Evolutionary conservation across 1,140 invertebrate species (phyloP), one percentile per base, ranked within the genome.

Genomic region (Drosophila azteca): DNA sequence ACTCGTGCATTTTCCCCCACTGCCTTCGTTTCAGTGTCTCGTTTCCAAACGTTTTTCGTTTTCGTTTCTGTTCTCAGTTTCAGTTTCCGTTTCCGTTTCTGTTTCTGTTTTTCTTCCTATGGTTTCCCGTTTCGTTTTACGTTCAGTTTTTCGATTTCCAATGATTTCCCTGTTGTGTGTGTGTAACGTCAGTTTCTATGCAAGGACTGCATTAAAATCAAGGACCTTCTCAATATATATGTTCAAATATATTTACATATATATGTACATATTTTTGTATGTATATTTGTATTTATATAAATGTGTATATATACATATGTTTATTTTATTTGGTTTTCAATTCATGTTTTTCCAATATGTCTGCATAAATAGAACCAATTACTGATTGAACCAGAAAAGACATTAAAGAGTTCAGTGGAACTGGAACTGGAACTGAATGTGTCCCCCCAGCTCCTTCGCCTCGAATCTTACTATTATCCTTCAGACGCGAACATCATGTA

Each of bases 191-290:
- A 39, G 13, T 39, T 1, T 39, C 11, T 11, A 39, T 39, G 35
- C 11, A 39, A 39, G 35, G 67, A 69, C 64, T 77, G 65, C 57
- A 64, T 60, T 35, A 76, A 78, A 52, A 78, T 64, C 75, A 78
- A 78, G 75, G 75, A 64, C 75, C 75, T 69, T 78, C 75, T 78
- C 75, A 78, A 78, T 75, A 76, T 54, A 58, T 22, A 53, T 58
- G 35, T 39, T 22, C 24, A 53, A 41, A 20, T 35, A 49, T n/a
- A 55, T 54, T 20, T 20, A 20, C 17, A 20, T 26, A 4, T 26
- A 17, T 67, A 49, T 55, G 49, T 15, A 45, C 31, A 39, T 49
- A 51, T 69, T 48, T 63, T 53, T 53, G 48, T 22, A 44, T 20
- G 46, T 31, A 48, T 26, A 5, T 20, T 20, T 20, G 17, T 20